Evolutionary conservation across 2,113 vertebrate genomes (phyloP).

Genomic region (Heloderma charlesbogerti): DNA sequence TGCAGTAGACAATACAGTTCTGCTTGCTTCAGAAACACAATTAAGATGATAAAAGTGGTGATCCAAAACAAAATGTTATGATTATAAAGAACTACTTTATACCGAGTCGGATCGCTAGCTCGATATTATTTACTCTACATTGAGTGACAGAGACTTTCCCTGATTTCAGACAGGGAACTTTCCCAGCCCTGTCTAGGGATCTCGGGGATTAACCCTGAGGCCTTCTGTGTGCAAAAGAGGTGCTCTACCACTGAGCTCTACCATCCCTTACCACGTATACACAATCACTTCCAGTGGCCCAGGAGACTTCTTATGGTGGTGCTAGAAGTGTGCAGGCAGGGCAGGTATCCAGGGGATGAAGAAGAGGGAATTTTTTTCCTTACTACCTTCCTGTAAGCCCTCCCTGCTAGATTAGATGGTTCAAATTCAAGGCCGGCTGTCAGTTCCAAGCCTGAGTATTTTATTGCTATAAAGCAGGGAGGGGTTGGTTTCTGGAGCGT

Average conservation of each 20-base stretch:
- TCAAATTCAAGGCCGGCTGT: background rate
- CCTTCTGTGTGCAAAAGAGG: too few species aligned
- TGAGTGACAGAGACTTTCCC: background rate
- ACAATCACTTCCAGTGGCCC: too few species aligned
- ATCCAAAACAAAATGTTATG: background rate
- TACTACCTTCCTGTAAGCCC: too few species aligned
- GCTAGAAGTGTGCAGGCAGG: too few species aligned
- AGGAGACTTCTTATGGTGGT: too few species aligned
- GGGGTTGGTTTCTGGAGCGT: too few species aligned
- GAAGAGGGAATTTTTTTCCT: too few species aligned
- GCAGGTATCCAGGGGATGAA: too few species aligned
- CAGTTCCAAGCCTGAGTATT: background rate
- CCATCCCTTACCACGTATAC: too few species aligned
- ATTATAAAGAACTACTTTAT: background rate
- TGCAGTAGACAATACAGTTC: rapidly evolving
- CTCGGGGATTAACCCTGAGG: background rate
- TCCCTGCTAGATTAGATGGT: background rate
- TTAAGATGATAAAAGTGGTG: background rate
- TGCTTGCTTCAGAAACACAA: conserved; percentile 4
- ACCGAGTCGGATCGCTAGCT: background rate
- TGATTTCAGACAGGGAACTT: background rate
- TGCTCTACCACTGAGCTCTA: too few species aligned
- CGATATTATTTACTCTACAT: background rate
- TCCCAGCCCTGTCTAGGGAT: background rate
- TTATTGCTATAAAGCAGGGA: too few species aligned